phyloP scores from a whole-genome alignment of 2,888 invertebrate genomes.

The Cephonodes hylas region DNA sequence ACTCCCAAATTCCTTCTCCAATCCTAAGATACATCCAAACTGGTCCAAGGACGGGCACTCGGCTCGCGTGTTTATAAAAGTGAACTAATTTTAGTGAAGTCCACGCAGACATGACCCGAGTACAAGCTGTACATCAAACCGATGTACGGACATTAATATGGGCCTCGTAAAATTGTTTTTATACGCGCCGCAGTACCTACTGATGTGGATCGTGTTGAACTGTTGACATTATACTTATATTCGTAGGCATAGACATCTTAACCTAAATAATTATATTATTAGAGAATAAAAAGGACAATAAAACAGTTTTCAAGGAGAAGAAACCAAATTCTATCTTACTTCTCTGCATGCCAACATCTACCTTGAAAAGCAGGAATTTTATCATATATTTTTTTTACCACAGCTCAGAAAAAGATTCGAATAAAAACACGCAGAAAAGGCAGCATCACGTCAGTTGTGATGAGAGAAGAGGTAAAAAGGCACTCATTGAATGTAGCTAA shows the following conservation, averaged over 20 bases:
- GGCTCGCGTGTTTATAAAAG: slow-evolving; percentile 1
- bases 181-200: neutral
- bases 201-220: neutral
- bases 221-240: neutral
- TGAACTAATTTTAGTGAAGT: slow-evolving; percentile 9
- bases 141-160: neutral
- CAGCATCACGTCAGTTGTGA: too few relatives aligned
- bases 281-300: too few relatives aligned
- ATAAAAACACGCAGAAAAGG: too few relatives aligned
- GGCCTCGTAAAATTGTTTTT: neutral
- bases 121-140: neutral
- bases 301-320: too few relatives aligned
- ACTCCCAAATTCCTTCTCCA: neutral
- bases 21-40: too few relatives aligned
- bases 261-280: neutral
- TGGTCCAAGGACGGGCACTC: neutral
- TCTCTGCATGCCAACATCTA: too few relatives aligned
- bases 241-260: neutral
- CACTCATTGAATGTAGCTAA: too few relatives aligned
- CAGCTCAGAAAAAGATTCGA: too few relatives aligned
- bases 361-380: too few relatives aligned
- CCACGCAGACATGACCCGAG: slow-evolving; percentile 3
- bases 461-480: too few relatives aligned
- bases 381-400: too few relatives aligned
- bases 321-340: too few relatives aligned